Base-by-base conservation (phyloP, 2,113 vertebrate species). In the Chionis minor region DNA sequence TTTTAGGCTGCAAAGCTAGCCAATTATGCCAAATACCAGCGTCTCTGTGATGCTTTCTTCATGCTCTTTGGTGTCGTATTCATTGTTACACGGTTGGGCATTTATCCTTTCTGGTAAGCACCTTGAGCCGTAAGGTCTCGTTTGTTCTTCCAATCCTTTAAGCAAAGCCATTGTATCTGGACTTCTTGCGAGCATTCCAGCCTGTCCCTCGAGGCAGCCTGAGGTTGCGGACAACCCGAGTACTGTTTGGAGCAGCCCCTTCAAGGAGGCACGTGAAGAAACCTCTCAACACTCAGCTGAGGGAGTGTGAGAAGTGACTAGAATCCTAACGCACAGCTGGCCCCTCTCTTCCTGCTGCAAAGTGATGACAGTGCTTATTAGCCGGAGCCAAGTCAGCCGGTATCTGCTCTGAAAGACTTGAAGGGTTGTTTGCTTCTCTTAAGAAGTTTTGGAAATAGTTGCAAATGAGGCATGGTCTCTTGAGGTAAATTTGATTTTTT, bases 1-100 rank as follows among this genome's bases (percentile, higher is more conserved):
- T 91, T 20, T 75, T 33, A 99, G 99, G 98, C 98, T 95, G 99
- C 99, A 96, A 99, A 99, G 97, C 92, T 99, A 95, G 98, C 99
- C 95, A 99, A 99, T 97, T 99, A 99, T 67, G 99, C 99, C 95
- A 99, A 99, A 96, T 99, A 98, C 97, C 99, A 99, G 97, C 98
- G 98, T 28, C 83, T 99, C 17, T 99, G 99, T 91, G 99, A 99
- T 96, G 96, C 98, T 78, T 96, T 99, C 93, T 99, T 99, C 97
- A 98, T 99, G 94, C 90, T 99, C 90, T 99, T 99, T 81, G 97
- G 98, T 81, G 97, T 98, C 0, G 97, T 98, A 30, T 99, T 99
- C 98, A 98, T 99, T 30, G 97, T 98, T 79, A 99, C 99, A 49
- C 98, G 99, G 22, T 98, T 99, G 89, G 97, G 99, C 92, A 98